Evolutionary conservation across 2,888 invertebrate genomes (phyloP).

Genomic region (Pyrgus malvae): DNA sequence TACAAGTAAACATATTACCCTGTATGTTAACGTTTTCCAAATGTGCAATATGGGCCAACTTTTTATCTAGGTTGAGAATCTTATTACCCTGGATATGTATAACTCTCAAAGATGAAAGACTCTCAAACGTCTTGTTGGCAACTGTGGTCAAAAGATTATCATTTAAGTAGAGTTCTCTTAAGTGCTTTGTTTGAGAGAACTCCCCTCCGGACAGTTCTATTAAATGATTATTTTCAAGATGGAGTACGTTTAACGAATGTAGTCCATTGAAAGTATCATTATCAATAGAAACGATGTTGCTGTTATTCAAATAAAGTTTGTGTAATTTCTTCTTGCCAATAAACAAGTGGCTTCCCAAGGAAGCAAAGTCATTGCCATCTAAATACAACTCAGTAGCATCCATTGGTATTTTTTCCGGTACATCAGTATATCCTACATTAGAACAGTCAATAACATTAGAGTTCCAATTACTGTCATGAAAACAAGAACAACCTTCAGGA

Average conservation of each 20-base stretch:
- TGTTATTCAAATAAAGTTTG: constrained; percentile 89
- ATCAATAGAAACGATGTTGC: constrained; percentile 86
- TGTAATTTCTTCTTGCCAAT: constrained; percentile 91
- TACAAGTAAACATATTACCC: constrained; percentile 90
- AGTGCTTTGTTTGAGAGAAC: constrained; percentile 88
- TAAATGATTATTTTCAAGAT: constrained; percentile 89
- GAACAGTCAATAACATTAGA: constrained; percentile 92
- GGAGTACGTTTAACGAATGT: constrained; percentile 86
- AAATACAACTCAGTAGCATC: constrained; percentile 93
- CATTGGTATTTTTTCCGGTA: constrained; percentile 92
- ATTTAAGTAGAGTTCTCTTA: constrained; percentile 90
- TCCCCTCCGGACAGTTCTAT: constrained; percentile 88
- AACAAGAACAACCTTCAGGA: constrained; percentile 91
- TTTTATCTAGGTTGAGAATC: constrained; percentile 86
- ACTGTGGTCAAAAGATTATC: constrained; percentile 89
- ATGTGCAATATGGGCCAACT: constrained; percentile 82
- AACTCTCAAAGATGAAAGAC: constrained; percentile 86
- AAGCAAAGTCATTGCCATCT: constrained; percentile 89
- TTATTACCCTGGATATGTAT: constrained; percentile 88
- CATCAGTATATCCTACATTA: constrained; percentile 85
- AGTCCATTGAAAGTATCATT: constrained; percentile 91
- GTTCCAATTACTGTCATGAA: constrained; percentile 91
- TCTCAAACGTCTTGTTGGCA: constrained; percentile 87
- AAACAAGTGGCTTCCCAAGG: constrained; percentile 90
- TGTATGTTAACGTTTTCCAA: constrained; percentile 85